Conservation (phyloP, 2,797 vertebrate species). For the Clarias laeviceps region DNA sequence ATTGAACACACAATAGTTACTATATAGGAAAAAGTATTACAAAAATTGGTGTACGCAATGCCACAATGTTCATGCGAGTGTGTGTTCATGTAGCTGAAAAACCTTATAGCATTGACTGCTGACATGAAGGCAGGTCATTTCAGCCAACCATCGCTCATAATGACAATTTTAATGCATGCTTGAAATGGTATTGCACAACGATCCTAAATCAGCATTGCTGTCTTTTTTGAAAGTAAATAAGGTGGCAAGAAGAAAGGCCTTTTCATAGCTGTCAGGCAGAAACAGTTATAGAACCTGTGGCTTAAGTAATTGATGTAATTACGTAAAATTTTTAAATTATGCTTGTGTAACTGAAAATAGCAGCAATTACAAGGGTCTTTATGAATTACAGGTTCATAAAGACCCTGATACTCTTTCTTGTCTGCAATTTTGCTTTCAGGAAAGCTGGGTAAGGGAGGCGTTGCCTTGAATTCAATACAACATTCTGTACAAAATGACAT, state of each 20-base stretch:
- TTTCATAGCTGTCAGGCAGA: neutral
- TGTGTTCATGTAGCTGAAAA: no score
- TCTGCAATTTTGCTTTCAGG: slow-evolving; percentile 48
- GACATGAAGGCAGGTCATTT: no score
- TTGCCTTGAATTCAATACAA: slow-evolving; percentile 53
- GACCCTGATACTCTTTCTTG: slow-evolving; percentile 33
- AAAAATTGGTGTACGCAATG: no score
- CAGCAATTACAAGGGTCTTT: no score
- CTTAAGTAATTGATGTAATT: neutral
- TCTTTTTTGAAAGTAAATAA: neutral
- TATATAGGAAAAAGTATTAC: no score
- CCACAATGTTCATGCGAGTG: no score
- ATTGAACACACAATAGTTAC: no score
- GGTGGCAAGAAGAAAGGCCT: neutral
- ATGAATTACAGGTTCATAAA: slow-evolving; percentile 31
- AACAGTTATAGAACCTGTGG: neutral
- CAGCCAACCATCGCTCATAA: no score
- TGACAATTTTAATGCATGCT: no score
- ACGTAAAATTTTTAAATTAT: neutral
- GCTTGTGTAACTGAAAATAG: slow-evolving; percentile 30
- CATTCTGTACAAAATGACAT: slow-evolving; percentile 56
- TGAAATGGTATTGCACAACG: neutral
- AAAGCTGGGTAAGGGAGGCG: slow-evolving; percentile 46
- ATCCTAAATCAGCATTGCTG: neutral
- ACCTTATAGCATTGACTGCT: no score